phyloP scores from a whole-genome alignment of 1,140 invertebrate species.

The Steinernema feltiae region DNA sequence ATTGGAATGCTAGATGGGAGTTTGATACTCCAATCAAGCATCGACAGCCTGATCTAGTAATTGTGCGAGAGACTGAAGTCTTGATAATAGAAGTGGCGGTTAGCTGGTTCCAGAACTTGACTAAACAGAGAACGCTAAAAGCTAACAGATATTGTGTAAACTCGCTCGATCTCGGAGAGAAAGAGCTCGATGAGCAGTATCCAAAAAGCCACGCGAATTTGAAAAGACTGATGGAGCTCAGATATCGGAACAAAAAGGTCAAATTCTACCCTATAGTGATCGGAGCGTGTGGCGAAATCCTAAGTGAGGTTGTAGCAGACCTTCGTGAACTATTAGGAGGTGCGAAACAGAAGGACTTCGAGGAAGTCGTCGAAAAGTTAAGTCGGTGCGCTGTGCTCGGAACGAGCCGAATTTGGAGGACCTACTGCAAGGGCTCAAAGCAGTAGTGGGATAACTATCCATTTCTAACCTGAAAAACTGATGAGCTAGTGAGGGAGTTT shows the following conservation, averaged over 20 bases:
- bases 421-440: neutral
- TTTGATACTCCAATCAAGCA: neutral
- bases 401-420: neutral
- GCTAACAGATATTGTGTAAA: neutral
- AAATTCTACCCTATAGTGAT: neutral
- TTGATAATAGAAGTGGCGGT: neutral
- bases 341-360: neutral
- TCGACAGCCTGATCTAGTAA: neutral
- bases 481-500: too few relatives aligned
- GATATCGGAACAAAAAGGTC: neutral
- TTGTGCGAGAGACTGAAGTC: neutral
- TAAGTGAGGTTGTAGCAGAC: neutral
- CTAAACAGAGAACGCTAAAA: neutral
- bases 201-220: neutral
- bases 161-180: neutral
- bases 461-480: neutral
- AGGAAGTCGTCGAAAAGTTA: neutral
- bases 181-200: neutral
- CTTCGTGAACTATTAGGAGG: neutral
- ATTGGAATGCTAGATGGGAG: neutral
- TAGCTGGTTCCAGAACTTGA: neutral
- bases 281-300: neutral
- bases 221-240: neutral
- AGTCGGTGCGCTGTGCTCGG: neutral
- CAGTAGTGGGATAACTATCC: neutral